phyloP scores from a whole-genome alignment of 2,113 vertebrate genomes.

The Dicrurus megarhynchus region DNA sequence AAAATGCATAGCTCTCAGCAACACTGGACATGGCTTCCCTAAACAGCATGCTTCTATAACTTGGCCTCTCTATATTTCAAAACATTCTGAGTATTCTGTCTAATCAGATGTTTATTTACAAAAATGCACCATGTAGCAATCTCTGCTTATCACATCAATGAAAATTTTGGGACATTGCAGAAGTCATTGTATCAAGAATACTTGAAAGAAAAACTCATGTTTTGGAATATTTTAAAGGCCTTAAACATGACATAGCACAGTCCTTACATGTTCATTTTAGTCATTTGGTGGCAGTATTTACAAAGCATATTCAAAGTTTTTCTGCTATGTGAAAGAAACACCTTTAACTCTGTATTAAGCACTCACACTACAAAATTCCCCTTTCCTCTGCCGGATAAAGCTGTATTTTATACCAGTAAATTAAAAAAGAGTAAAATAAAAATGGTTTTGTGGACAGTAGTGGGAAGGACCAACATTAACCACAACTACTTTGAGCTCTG shows the following conservation, averaged over 20 bases:
- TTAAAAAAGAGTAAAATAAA: neutral
- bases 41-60: neutral
- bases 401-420: neutral
- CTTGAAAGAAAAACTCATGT: neutral
- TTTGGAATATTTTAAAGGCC: neutral
- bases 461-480: neutral
- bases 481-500: neutral
- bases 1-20: neutral
- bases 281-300: neutral
- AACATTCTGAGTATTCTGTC: neutral
- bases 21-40: neutral
- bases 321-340: neutral
- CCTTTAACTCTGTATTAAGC: neutral
- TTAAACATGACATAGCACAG: neutral
- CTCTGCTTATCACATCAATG: neutral
- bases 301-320: neutral
- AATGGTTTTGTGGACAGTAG: neutral
- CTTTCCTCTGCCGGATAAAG: neutral
- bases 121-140: neutral
- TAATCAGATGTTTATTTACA: neutral
- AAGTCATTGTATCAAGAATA: neutral
- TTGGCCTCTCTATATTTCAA: neutral
- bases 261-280: neutral
- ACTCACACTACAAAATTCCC: neutral
- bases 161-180: neutral